Evolutionary conservation across 2,888 invertebrate genomes (phyloP).

Genomic region (Trachelus iudaicus): DNA sequence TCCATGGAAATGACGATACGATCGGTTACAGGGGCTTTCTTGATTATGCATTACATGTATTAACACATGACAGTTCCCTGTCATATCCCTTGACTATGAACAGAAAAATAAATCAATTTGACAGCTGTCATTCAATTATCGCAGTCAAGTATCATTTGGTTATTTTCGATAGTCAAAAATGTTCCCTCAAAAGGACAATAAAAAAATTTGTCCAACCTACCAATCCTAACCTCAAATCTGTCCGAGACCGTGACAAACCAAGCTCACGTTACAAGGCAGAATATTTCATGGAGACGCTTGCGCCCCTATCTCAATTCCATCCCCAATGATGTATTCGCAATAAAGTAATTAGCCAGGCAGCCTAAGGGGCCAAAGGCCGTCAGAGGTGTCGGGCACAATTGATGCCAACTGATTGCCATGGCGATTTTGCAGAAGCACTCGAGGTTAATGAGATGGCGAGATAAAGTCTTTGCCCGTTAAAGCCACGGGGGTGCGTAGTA

Average conservation of each 20-base stretch:
- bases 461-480: constrained; percentile 31
- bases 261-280: background rate
- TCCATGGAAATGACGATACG: background rate
- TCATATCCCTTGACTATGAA: background rate
- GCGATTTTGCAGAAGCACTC: constrained; percentile 49
- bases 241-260: background rate
- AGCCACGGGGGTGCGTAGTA: background rate
- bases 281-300: constrained; percentile 4
- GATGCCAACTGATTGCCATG: constrained; percentile 44
- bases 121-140: background rate
- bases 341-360: constrained; percentile 20
- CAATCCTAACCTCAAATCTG: constrained; percentile 1
- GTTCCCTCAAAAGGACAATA: background rate
- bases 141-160: background rate
- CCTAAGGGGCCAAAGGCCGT: background rate
- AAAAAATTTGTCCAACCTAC: background rate
- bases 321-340: constrained; percentile 19
- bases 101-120: background rate
- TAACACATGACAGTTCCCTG: background rate
- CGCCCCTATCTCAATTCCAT: background rate
- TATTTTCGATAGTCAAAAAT: background rate
- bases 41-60: constrained; percentile 16
- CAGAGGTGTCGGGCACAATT: constrained; percentile 33
- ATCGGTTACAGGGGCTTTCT: constrained; percentile 6
- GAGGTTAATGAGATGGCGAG: constrained; percentile 49